These are phyloP conservation scores for Porites evermanni DNA, from an alignment of 92 coral and sea anemone genomes.

Conservation along the genomic window DNA sequence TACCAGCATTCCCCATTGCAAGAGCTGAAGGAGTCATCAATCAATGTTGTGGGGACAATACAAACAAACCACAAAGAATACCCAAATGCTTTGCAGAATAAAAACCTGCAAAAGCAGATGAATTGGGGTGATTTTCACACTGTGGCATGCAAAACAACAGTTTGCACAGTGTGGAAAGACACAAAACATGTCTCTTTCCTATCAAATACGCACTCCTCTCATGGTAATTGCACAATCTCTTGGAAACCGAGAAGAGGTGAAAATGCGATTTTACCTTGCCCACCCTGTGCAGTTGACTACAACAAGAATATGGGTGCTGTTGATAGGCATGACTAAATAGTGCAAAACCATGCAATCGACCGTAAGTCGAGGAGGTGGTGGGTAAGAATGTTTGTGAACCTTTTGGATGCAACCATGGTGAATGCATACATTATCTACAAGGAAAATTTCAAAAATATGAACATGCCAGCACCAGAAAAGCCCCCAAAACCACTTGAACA, in stretches of 20 bases:
- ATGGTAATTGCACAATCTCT: slow-evolving; percentile 26
- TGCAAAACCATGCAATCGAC: slow-evolving; percentile 23
- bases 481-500: slow-evolving; percentile 41
- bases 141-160: slow-evolving; percentile 25
- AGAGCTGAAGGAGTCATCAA: slow-evolving; percentile 40
- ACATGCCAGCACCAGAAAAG: slow-evolving; percentile 42
- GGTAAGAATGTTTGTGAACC: no score
- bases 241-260: slow-evolving; percentile 31
- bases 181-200: slow-evolving; percentile 22
- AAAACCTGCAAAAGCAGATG: slow-evolving; percentile 29
- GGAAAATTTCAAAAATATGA: slow-evolving; percentile 38
- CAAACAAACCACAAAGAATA: slow-evolving; percentile 15
- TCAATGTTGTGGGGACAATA: slow-evolving; percentile 28
- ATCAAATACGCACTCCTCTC: slow-evolving; percentile 33
- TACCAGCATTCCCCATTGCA: slow-evolving; percentile 47
- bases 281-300: slow-evolving; percentile 27
- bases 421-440: background rate
- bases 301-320: slow-evolving; percentile 43
- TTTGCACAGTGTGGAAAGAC: slow-evolving; percentile 46
- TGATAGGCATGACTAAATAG: slow-evolving; percentile 17
- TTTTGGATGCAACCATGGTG: no score
- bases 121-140: slow-evolving; percentile 31
- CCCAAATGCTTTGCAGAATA: slow-evolving; percentile 35
- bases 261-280: slow-evolving; percentile 31
- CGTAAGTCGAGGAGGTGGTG: slow-evolving; percentile 8